Conservation (phyloP, 2,113 vertebrate species). For the Dermatemys mawii region DNA sequence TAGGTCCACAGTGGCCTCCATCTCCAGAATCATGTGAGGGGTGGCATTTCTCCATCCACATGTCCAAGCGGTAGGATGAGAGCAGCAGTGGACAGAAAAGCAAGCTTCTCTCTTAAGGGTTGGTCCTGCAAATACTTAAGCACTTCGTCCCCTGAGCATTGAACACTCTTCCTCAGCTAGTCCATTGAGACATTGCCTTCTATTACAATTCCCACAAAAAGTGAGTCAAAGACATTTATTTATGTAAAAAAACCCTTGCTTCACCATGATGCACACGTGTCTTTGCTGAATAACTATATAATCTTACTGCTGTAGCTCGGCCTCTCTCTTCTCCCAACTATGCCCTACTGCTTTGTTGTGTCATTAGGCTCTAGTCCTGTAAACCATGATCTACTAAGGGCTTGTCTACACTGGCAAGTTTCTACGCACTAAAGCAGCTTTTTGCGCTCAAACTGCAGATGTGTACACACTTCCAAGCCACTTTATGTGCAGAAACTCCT, state of each 20-base stretch:
- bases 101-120: background rate
- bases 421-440: too few species aligned
- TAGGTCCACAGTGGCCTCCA: background rate
- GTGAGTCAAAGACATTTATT: background rate
- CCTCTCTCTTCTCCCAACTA: background rate
- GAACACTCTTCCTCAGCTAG: background rate
- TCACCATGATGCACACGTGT: background rate
- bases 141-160: background rate
- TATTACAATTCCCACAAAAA: background rate
- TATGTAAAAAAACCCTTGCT: background rate
- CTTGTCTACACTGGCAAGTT: too few species aligned
- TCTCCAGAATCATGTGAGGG: background rate
- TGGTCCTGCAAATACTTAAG: background rate
- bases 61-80: background rate
- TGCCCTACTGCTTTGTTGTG: background rate
- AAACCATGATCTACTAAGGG: background rate
- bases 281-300: background rate
- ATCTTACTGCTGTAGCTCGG: background rate
- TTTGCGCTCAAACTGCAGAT: too few species aligned
- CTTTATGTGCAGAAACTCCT: too few species aligned
- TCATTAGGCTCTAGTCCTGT: background rate
- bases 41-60: background rate
- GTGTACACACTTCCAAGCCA: too few species aligned
- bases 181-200: background rate
- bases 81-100: background rate